Base-by-base conservation (phyloP, 1,140 invertebrate species). In the Solenopsis invicta region DNA sequence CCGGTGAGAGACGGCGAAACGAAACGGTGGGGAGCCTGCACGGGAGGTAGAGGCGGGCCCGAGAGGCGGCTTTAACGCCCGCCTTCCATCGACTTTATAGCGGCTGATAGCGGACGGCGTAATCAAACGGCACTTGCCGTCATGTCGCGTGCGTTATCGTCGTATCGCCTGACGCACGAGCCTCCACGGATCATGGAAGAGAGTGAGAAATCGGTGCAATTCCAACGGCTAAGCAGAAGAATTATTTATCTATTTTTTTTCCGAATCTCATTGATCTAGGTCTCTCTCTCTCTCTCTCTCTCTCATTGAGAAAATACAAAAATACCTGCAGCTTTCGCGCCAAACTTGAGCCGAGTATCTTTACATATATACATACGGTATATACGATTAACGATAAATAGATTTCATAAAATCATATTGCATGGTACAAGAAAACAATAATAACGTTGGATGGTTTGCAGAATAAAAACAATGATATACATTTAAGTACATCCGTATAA, bases 21-120 rank as follows among this genome's bases (percentile, higher is more conserved):
- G 85, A 52, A 87, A 85, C 84, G 91, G 88, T 76, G 91, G 90
- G 90, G 88, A 84, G 87, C 84, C 77, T 69, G 76, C 74, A 93
- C 92, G 89, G 91, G 90, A 93, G 93, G 91, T 88, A 91, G 92
- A 92, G 94, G 94, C 94, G 94, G 93, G 88, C 81, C 93, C 93
- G 88, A 92, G 91, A 94, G 93, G 93, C 93, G 93, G 93, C 93
- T 92, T 93, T 86, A 92, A 94, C 90, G 91, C 93, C 89, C 93
- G 93, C 94, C 94, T 93, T 93, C 90, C 90, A 89, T 89, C 90
- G 78, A 88, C 88, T 92, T 92, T 93, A 92, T 93, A 93, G 92
- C 92, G 86, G 88, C 75, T 93, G 92, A 93, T 93, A 93, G 89
- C 88, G 86, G 86, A 81, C 86, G 74, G 76, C 90, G 91, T 93